A percentile compares a stretch with the other conserved stretches of the same genome.
Evolutionary conservation across 2,797 vertebrate genomes (phyloP).

Genomic region (Pygocentrus nattereri): DNA sequence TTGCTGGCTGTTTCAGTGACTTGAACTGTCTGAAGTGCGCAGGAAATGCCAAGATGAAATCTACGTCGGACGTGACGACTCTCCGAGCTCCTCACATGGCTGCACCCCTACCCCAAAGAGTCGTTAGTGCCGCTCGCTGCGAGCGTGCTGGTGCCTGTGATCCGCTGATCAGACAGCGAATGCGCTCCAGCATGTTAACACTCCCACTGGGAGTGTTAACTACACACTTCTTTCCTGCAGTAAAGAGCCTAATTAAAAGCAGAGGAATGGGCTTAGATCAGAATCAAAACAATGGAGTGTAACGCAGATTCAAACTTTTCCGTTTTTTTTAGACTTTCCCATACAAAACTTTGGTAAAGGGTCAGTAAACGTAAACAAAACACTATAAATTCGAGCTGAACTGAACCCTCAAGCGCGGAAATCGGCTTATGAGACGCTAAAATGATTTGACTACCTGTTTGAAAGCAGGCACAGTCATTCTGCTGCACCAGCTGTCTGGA

Average conservation of each 20-base stretch:
- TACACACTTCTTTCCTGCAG: slow-evolving; percentile 22
- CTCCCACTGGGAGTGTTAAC: background rate
- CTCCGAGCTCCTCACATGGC: slow-evolving; percentile 22
- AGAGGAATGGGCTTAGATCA: background rate
- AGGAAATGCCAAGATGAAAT: slow-evolving; percentile 56
- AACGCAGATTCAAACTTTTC: background rate
- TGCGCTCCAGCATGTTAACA: background rate
- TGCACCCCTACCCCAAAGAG: background rate
- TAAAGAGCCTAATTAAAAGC: slow-evolving; percentile 29
- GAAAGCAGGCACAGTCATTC: background rate
- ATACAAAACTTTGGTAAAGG: background rate
- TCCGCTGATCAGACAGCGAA: slow-evolving; percentile 34
- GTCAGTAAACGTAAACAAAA: background rate
- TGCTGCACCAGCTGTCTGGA: slow-evolving; percentile 40
- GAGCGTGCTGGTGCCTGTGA: slow-evolving; percentile 35
- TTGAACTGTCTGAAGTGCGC: slow-evolving; percentile 13
- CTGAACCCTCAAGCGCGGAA: background rate
- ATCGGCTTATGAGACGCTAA: background rate
- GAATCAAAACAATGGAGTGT: background rate
- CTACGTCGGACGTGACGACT: slow-evolving; percentile 35
- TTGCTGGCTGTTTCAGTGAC: background rate
- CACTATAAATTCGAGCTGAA: too few relatives aligned
- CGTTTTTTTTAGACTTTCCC: background rate
- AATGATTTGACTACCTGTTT: slow-evolving; percentile 17
- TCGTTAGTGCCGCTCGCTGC: background rate